These are phyloP conservation scores for Dermatemys mawii DNA, from an alignment of 2,113 vertebrate species.

Conservation along the genomic window DNA sequence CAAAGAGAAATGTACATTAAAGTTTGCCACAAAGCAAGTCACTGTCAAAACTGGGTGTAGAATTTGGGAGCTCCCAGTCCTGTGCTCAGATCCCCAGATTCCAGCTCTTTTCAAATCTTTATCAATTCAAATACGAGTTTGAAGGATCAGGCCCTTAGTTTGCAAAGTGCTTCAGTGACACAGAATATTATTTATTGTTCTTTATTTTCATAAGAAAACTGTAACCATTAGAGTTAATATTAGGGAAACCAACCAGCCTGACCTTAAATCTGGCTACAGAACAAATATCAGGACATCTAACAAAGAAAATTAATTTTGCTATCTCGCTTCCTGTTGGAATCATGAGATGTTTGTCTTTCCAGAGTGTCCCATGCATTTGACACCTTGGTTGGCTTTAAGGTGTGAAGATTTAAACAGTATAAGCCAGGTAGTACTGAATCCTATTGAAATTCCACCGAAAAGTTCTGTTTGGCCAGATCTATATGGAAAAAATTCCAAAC, in stretches of 20 bases:
- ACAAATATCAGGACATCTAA: background rate
- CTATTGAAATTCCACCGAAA: background rate
- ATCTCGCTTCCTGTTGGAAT: background rate
- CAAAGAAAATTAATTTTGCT: background rate
- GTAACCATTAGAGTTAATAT: background rate
- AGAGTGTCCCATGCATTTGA: background rate
- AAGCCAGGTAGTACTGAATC: background rate
- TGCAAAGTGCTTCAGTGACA: background rate
- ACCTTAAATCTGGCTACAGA: background rate
- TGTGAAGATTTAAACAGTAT: background rate
- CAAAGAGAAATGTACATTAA: background rate
- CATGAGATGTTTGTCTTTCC: background rate
- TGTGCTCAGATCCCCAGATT: background rate
- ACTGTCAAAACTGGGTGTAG: background rate
- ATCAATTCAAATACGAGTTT: background rate
- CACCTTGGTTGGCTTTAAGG: background rate
- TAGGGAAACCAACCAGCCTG: background rate
- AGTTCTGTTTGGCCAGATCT: background rate
- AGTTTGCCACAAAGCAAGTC: background rate
- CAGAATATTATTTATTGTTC: background rate
- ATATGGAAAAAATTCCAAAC: background rate
- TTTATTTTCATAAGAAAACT: background rate
- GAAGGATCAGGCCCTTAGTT: background rate
- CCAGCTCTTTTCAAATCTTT: background rate
- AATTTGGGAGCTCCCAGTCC: background rate